These are phyloP conservation scores for Acipenser ruthenus DNA, from an alignment of 2,797 vertebrate species.

Conservation along the genomic window DNA sequence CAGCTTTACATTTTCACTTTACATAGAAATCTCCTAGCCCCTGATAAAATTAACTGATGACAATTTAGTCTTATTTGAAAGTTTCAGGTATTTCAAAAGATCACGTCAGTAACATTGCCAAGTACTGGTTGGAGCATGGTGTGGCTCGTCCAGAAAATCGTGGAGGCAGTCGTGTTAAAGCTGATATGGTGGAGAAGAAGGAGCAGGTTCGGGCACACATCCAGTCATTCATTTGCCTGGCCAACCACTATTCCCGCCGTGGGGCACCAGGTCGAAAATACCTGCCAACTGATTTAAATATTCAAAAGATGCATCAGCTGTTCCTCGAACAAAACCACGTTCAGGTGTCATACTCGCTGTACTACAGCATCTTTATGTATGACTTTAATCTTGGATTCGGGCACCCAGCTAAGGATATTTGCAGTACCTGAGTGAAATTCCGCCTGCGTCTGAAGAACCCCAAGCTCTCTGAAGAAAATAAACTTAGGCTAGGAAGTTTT, in stretches of 20 bases:
- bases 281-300: not conserved
- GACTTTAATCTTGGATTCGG: slow-evolving; percentile 11
- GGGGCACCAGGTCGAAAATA: slow-evolving; percentile 1
- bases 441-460: not conserved
- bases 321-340: slow-evolving; percentile 14
- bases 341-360: slow-evolving; percentile 9
- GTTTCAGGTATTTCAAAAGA: too few relatives aligned
- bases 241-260: slow-evolving; percentile 8
- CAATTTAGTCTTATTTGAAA: too few relatives aligned
- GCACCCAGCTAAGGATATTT: slow-evolving; percentile 11
- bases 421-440: slow-evolving; percentile 8
- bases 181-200: not conserved
- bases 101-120: too few relatives aligned
- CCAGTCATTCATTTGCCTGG: slow-evolving; percentile 4
- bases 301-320: slow-evolving; percentile 10
- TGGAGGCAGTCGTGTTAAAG: too few relatives aligned
- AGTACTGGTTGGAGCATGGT: too few relatives aligned
- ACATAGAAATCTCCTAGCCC: too few relatives aligned
- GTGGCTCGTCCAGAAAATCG: too few relatives aligned
- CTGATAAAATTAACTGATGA: too few relatives aligned
- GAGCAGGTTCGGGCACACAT: slow-evolving; percentile 4
- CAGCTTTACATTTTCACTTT: too few relatives aligned
- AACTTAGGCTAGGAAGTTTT: too few relatives aligned
- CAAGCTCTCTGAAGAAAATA: too few relatives aligned
- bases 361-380: slow-evolving; percentile 12